Conservation (phyloP, 2,113 vertebrate species). For the Athene noctua region DNA sequence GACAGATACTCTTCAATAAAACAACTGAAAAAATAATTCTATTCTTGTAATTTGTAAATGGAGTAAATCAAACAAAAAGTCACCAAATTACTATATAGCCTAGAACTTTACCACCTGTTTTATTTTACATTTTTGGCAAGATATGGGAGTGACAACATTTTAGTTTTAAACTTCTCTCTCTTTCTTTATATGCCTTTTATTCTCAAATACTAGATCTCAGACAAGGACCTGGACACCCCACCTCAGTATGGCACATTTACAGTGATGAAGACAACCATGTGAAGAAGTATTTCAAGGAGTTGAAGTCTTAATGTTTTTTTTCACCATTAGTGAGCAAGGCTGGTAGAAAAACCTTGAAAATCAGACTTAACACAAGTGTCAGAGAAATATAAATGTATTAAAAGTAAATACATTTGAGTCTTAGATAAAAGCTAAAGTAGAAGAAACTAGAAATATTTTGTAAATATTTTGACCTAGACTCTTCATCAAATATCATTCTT, state of each 20-base stretch:
- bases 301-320: neutral
- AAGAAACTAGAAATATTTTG: neutral
- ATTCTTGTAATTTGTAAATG: neutral
- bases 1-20: neutral
- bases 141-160: neutral
- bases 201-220: neutral
- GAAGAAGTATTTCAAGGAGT: neutral
- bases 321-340: neutral
- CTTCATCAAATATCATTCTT: neutral
- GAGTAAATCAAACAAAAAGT: neutral
- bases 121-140: neutral
- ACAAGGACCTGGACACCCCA: neutral
- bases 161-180: neutral
- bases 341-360: neutral
- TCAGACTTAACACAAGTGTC: neutral
- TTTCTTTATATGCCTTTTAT: neutral
- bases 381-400: neutral
- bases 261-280: neutral
- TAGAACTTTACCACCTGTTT: neutral
- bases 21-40: neutral
- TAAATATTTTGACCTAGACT: neutral
- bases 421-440: neutral
- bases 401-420: neutral
- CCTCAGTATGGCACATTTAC: neutral
- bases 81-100: neutral